Evolutionary conservation across 2,888 invertebrate species (phyloP), one percentile per base, ranked within the genome.

Genomic region (Ligdia adustata): DNA sequence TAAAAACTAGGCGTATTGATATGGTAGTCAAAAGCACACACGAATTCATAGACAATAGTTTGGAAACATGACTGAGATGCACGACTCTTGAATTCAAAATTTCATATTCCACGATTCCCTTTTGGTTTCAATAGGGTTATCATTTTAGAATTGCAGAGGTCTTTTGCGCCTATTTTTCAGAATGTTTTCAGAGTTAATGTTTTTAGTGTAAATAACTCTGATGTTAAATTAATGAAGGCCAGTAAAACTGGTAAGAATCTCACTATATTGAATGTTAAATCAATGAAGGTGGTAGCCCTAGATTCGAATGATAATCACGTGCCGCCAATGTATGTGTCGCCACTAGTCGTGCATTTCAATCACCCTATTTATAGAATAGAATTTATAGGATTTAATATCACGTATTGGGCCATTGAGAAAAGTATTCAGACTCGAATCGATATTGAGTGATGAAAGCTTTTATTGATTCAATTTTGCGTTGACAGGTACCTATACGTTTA

Each of bases 81-180:
- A 47, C 39, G 44, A 47, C 35, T 41, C 35, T 20, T 52, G 39
- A 48, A 37, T 42, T 13, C 39, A 38, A 34, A 44, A 44, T 49
- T 49, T 49, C 26, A 42, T 52, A 55, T 52, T 52, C 52, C 49
- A 55, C 55, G 52, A 49, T 52, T 52, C 26, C 29, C 13, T 47
- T 47, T 47, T 31, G 18, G 35, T 41, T 22, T 42, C 16, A 22
- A 31, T 15, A 34, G 15, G 14, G 24, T n/a, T n/a, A n/a, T n/a
- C 18, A 24, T 24, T 2, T n/a, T n/a, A n/a, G n/a, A n/a, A n/a
- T n/a, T n/a, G n/a, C n/a, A n/a, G n/a, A n/a, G n/a, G n/a, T n/a
- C n/a, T n/a, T n/a, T n/a, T n/a, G n/a, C n/a, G n/a, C n/a, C n/a
- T n/a, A n/a, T n/a, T n/a, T n/a, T n/a, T n/a, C n/a, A n/a, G n/a